Evolutionary conservation across 2,113 vertebrate genomes (phyloP), one percentile per base, ranked within the genome.

Genomic region (Phalacrocorax pelagicus): DNA sequence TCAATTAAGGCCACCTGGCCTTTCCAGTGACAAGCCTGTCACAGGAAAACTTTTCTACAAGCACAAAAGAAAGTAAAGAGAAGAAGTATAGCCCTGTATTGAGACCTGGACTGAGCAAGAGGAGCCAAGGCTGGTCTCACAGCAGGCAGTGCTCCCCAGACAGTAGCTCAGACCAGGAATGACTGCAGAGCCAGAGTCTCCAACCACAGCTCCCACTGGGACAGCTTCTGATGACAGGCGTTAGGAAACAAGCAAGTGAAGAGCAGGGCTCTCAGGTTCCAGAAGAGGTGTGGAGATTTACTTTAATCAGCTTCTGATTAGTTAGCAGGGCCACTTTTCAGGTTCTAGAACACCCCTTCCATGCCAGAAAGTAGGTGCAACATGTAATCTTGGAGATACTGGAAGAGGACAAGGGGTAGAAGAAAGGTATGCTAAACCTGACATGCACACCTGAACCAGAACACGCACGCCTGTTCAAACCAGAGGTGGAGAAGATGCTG

Each of bases 131-230:
- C 20, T 62, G 49, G 57, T 51, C 34, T 54, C 24, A 44, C 22
- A 12, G 15, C 1, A 1, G 9, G 34, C 11, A 84, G n/a, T 1
- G 1, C 30, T 44, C 16, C 52, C 62, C 44, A 36, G 24, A n/a
- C 29, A 69, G 63, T 2, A 3, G 30, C 58, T 52, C 51, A 24
- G 24, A 20, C 9, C 0, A 0, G 32, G 19, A 80, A 49, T 8
- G 12, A 32, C 2, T 72, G 19, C 0, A 0, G 29, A 24, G 78
- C 69, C 44, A 44, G 15, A 16, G 44, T 17, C 16, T 44, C 44
- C 15, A 44, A 44, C 14, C 44, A 44, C 44, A 44, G 44, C 44
- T 6, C 44, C 14, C 44, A 16, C 44, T 67, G 30, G 32, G 44
- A 26, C 19, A 40, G 19, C 27, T 82, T 62, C 12, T 86, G 36